phyloP scores from a whole-genome alignment of 1,140 invertebrate genomes.

The Platyura marginata region DNA sequence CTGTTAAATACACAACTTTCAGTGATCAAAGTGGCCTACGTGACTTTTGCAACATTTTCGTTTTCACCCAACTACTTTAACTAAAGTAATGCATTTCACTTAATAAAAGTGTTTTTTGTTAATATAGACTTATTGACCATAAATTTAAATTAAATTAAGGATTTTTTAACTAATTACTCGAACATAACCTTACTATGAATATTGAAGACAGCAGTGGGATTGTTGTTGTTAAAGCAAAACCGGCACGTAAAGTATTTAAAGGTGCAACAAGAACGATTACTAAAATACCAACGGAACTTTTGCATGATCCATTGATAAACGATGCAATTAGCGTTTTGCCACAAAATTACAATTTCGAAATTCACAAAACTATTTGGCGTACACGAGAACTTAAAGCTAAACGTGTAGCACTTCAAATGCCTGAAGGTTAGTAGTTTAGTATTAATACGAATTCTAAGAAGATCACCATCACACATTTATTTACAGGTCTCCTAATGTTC shows the following conservation, averaged over 20 bases:
- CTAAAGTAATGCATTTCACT: too few species aligned
- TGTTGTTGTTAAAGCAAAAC: constrained; percentile 55
- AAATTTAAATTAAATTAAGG: too few species aligned
- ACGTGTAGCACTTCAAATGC: constrained; percentile 89
- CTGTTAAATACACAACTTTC: too few species aligned
- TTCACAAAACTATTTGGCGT: constrained; percentile 95
- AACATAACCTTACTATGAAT: too few species aligned
- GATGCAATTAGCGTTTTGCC: constrained; percentile 60
- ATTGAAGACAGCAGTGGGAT: constrained; percentile 8
- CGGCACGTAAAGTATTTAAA: constrained; percentile 56
- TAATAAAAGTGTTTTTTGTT: too few species aligned
- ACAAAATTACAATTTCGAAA: constrained; percentile 96
- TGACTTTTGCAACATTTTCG: too few species aligned
- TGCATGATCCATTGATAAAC: constrained; percentile 60
- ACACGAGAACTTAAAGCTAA: constrained; percentile 66
- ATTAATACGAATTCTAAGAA: too few species aligned
- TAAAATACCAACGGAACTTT: constrained; percentile 67
- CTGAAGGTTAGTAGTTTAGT: constrained; percentile 64
- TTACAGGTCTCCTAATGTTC: constrained; percentile 57
- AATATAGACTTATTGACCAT: too few species aligned
- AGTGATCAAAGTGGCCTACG: too few species aligned
- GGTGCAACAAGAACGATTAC: constrained; percentile 44
- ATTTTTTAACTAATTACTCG: too few species aligned
- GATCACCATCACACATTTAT: too few species aligned
- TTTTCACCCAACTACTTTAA: too few species aligned